Evolutionary conservation across 2,888 invertebrate species (phyloP).

Genomic region (Tachystola acroxantha): DNA sequence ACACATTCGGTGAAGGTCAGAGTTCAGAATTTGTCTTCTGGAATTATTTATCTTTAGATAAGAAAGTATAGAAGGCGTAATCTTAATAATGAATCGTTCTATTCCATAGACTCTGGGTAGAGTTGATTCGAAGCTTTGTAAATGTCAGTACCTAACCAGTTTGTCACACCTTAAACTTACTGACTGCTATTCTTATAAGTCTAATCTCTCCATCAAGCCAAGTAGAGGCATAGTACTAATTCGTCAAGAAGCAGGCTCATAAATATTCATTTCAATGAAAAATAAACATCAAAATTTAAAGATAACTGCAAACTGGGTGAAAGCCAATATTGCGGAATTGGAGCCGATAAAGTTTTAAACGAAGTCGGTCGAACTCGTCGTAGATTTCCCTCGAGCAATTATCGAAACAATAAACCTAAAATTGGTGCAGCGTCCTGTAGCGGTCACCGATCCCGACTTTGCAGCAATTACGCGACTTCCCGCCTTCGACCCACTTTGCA

Average conservation of each 20-base stretch:
- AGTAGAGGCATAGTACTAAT: neutral
- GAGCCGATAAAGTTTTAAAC: conserved; percentile 40
- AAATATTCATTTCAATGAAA: conserved; percentile 11
- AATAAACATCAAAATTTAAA: conserved; percentile 8
- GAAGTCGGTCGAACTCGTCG: conserved; percentile 38
- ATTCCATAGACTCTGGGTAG: neutral
- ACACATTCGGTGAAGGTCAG: conserved; percentile 44
- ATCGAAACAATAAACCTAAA: conserved; percentile 73
- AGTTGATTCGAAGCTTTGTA: conserved; percentile 8
- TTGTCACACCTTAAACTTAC: conserved; percentile 9
- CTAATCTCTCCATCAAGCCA: conserved; percentile 9
- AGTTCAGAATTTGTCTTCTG: conserved; percentile 49
- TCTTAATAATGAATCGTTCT: conserved; percentile 10
- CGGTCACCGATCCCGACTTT: conserved; percentile 63
- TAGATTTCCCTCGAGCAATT: conserved; percentile 64
- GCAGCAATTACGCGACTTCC: conserved; percentile 61
- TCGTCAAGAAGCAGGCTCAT: conserved; percentile 3
- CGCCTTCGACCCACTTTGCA: conserved; percentile 57
- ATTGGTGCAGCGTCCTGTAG: conserved; percentile 59
- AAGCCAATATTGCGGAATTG: conserved; percentile 33
- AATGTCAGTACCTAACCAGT: conserved; percentile 14
- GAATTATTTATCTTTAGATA: conserved; percentile 27
- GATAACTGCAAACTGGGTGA: conserved; percentile 8
- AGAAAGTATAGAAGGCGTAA: conserved; percentile 13
- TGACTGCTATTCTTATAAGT: conserved; percentile 4